These are phyloP conservation scores for Sinocyclocheilus anshuiensis DNA, from an alignment of 2,113 vertebrate species.

Conservation along the genomic window DNA sequence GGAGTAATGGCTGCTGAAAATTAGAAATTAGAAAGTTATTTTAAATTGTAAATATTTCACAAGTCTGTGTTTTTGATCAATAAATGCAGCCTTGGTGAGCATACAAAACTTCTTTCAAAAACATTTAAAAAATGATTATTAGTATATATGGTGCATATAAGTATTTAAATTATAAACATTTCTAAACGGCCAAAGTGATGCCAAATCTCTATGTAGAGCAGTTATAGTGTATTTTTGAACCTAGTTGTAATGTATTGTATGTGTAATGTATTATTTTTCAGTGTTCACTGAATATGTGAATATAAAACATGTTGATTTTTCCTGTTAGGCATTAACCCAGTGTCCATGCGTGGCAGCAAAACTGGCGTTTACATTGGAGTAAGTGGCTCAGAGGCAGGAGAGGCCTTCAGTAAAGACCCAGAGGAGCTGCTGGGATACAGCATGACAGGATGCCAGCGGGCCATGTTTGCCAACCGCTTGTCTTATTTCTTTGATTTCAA, in stretches of 20 bases:
- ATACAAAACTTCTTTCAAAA: not conserved
- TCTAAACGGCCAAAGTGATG: too few species aligned
- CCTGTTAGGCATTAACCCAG: conserved; percentile 83
- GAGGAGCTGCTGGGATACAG: conserved; percentile 96
- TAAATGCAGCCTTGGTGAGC: not conserved
- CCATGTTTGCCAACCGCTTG: conserved; percentile 95
- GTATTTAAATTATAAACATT: not conserved
- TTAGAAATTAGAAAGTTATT: not conserved
- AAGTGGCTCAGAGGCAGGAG: conserved; percentile 88
- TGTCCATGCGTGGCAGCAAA: conserved; percentile 81
- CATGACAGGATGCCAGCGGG: conserved; percentile 95
- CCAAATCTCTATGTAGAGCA: too few species aligned
- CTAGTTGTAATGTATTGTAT: not conserved
- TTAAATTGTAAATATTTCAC: not conserved
- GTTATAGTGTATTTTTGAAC: not conserved
- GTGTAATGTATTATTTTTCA: too few species aligned
- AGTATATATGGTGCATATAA: not conserved
- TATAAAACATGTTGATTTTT: not conserved
- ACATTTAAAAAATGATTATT: not conserved
- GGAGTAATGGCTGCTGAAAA: not conserved
- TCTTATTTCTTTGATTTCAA: conserved; percentile 93
- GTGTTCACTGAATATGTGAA: too few species aligned
- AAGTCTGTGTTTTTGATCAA: not conserved
- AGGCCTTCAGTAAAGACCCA: conserved; percentile 91
- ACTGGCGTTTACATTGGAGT: conserved; percentile 93